Evolutionary conservation across 2,113 vertebrate genomes (phyloP).

Genomic region (Chinchilla lanigera): DNA sequence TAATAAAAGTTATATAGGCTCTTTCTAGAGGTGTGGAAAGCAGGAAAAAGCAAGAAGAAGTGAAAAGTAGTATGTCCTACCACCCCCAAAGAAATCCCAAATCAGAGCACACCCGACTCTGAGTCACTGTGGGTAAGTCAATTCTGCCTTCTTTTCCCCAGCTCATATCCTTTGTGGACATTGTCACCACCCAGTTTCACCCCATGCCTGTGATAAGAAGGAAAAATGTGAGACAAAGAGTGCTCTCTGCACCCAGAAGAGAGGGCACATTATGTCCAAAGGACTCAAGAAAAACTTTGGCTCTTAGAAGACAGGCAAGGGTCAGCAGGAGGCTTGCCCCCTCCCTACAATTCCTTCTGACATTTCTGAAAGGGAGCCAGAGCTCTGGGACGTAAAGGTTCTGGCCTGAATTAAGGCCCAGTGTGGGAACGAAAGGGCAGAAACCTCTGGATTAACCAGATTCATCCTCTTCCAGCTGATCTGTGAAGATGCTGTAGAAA

Average conservation of each 20-base stretch:
- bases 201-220: accelerated
- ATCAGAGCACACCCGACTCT: background rate
- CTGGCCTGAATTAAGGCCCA: background rate
- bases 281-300: background rate
- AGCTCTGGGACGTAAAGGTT: background rate
- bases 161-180: background rate
- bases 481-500: background rate
- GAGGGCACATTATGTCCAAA: background rate
- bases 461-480: background rate
- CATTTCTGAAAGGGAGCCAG: background rate
- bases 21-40: constrained; percentile 5
- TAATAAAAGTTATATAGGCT: background rate
- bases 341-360: background rate
- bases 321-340: background rate
- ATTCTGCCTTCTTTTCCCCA: background rate
- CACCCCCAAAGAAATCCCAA: background rate
- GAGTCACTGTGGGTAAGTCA: background rate
- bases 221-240: background rate
- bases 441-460: background rate
- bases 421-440: background rate
- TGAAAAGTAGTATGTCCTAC: background rate
- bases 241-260: background rate
- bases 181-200: accelerated
- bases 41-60: background rate
- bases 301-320: background rate